These are phyloP conservation scores for Leucoraja ocellata DNA, from an alignment of 2,797 vertebrate genomes.

Conservation along the genomic window DNA sequence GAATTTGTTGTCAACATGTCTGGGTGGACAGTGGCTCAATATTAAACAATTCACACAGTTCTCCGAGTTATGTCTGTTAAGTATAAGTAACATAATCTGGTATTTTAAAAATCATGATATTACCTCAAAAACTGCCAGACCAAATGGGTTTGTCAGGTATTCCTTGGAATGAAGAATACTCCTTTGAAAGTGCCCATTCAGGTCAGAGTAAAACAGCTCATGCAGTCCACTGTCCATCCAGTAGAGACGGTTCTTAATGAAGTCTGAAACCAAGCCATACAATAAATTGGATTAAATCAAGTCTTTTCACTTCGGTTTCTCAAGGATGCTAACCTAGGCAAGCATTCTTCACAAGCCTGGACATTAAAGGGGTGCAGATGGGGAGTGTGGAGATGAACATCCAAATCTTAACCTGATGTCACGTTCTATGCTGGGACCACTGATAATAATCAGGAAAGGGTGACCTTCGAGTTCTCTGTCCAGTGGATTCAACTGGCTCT, in stretches of 20 bases:
- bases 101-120: background rate
- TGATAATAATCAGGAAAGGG: background rate
- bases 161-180: background rate
- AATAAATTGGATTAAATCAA: background rate
- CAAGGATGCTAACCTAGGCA: background rate
- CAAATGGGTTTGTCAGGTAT: constrained; percentile 8
- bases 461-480: no score
- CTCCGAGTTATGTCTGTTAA: background rate
- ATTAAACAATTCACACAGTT: background rate
- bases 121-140: constrained; percentile 36
- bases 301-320: background rate
- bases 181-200: background rate
- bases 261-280: background rate
- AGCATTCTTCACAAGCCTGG: background rate
- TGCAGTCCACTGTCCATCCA: background rate
- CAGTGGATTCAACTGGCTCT: no score
- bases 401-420: background rate
- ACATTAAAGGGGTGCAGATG: background rate
- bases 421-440: background rate
- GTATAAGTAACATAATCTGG: background rate
- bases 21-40: background rate
- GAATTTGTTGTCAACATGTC: background rate
- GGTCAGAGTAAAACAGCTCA: background rate
- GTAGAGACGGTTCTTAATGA: constrained; percentile 19
- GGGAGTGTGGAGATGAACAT: background rate